Evolutionary conservation across 2,797 vertebrate species (phyloP).

Genomic region (Ctenosaura bakeri): DNA sequence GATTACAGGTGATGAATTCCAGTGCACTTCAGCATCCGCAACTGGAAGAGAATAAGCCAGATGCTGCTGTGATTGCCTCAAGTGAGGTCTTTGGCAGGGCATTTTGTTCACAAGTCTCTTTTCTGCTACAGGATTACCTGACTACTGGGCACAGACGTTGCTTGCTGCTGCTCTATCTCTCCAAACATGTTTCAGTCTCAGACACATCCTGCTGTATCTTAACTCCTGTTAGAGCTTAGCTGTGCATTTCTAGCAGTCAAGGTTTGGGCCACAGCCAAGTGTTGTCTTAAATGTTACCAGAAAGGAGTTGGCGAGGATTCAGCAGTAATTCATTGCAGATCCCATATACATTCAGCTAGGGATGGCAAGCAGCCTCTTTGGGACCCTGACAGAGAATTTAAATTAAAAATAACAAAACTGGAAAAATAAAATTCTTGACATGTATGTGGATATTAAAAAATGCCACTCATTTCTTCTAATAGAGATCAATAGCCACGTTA

Average conservation of each 20-base stretch:
- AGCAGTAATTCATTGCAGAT: constrained; percentile 56
- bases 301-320: constrained; percentile 60
- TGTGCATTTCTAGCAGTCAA: not conserved
- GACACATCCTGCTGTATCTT: constrained; percentile 66
- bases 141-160: constrained; percentile 31
- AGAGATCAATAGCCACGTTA: not conserved
- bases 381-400: constrained; percentile 56
- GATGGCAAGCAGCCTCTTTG: constrained; percentile 41
- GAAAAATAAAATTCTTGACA: constrained; percentile 57
- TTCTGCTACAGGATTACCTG: constrained; percentile 44
- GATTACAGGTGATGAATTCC: not conserved
- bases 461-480: not conserved
- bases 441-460: constrained; percentile 39
- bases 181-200: constrained; percentile 62
- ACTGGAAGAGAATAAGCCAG: not conserved
- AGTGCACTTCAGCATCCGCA: constrained; percentile 21
- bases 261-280: constrained; percentile 59
- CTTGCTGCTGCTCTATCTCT: constrained; percentile 43
- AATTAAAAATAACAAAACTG: constrained; percentile 49
- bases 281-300: constrained; percentile 57
- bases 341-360: constrained; percentile 22
- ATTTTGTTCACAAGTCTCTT: constrained; percentile 5
- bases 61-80: not conserved
- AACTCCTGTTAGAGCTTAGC: constrained; percentile 50
- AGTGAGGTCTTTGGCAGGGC: constrained; percentile 27